Percentiles rank a stretch among this genome's conserved stretches.
Conservation (phyloP, 2,888 invertebrate species). For the Chrysodeixis includens region DNA sequence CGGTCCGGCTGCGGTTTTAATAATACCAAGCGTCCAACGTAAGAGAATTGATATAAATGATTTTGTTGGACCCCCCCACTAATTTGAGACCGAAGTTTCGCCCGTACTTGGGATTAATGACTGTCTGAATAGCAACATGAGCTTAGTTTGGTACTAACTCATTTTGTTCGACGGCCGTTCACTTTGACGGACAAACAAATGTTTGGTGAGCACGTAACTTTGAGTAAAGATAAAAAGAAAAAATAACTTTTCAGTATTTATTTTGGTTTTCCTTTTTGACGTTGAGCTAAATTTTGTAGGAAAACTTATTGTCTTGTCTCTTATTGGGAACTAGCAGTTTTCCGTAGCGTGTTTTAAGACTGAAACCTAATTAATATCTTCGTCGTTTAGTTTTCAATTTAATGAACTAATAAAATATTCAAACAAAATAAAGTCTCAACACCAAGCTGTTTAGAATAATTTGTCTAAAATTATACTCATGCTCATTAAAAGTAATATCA, state of each 20-base stretch:
- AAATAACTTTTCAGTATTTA: slow-evolving; percentile 48
- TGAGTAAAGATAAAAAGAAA: slow-evolving; percentile 46
- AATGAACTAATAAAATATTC: too few species aligned
- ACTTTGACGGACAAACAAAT: slow-evolving; percentile 62
- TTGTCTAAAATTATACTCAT: background rate
- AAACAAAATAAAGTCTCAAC: too few species aligned
- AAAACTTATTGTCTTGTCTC: background rate
- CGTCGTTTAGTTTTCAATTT: too few species aligned
- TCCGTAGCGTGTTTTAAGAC: too few species aligned
- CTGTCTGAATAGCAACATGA: slow-evolving; percentile 61
- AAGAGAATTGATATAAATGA: slow-evolving; percentile 80
- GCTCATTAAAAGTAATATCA: slow-evolving; percentile 20
- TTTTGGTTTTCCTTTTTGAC: slow-evolving; percentile 41
- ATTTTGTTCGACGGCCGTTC: slow-evolving; percentile 62
- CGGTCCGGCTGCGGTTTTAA: slow-evolving; percentile 81
- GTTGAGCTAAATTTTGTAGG: slow-evolving; percentile 8
- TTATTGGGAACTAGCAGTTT: too few species aligned
- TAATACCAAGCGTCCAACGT: slow-evolving; percentile 76
- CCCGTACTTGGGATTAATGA: slow-evolving; percentile 61
- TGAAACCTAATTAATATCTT: too few species aligned
- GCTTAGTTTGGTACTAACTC: slow-evolving; percentile 53
- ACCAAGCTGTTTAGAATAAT: too few species aligned
- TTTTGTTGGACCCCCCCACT: slow-evolving; percentile 68
- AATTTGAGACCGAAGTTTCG: slow-evolving; percentile 62
- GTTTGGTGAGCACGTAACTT: slow-evolving; percentile 48